These are phyloP conservation scores for Colinus virginianus DNA, from an alignment of 2,113 vertebrate species.

Conservation along the genomic window DNA sequence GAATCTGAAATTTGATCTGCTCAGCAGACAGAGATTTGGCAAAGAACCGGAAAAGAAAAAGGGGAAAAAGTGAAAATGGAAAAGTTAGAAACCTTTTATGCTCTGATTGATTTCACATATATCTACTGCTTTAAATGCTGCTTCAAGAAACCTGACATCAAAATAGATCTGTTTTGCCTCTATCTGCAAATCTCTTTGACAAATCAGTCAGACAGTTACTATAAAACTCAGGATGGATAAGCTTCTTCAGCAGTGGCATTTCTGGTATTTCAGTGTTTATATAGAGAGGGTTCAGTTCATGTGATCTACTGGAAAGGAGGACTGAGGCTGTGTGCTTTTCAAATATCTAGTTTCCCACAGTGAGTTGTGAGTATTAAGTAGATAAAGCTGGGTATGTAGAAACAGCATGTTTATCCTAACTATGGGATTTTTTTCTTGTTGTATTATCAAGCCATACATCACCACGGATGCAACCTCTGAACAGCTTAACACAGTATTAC, in stretches of 20 bases:
- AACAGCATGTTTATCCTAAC: not conserved
- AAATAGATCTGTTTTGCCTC: constrained; percentile 43
- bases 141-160: not conserved
- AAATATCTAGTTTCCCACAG: not conserved
- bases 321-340: not conserved
- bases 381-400: not conserved
- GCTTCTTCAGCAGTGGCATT: constrained; percentile 51
- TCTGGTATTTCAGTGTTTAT: constrained; percentile 63
- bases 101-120: constrained; percentile 37
- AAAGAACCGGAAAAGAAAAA: not conserved
- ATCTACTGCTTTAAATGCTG: not conserved
- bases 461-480: not conserved
- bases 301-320: not conserved
- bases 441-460: not conserved
- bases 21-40: not conserved
- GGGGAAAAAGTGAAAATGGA: not conserved
- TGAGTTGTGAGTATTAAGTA: not conserved
- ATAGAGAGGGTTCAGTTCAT: not conserved
- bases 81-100: not conserved
- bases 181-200: constrained; percentile 55
- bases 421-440: not conserved
- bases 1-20: not conserved
- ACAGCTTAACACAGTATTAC: not conserved
- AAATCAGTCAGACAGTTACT: constrained; percentile 42
- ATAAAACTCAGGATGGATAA: constrained; percentile 39